Evolutionary conservation across 2,888 invertebrate species (phyloP).

Genomic region (Macrophya annulata): DNA sequence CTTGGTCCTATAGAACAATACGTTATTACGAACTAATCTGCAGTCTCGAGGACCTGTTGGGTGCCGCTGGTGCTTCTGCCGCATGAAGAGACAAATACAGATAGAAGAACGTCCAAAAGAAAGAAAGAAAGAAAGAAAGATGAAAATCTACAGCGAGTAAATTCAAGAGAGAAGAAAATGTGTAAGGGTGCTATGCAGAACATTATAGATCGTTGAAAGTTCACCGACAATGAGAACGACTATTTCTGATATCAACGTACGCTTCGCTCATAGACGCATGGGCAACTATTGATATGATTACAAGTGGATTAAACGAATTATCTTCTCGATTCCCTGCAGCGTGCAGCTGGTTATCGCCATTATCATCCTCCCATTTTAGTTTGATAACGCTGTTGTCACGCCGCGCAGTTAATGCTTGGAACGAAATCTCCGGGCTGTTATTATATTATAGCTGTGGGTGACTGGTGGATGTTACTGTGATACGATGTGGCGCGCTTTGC

Average conservation of each 20-base stretch:
- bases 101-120: background rate
- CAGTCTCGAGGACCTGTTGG: slow-evolving; percentile 61
- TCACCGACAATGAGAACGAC: background rate
- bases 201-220: background rate
- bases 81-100: background rate
- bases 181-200: background rate
- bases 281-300: background rate
- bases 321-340: slow-evolving; percentile 47
- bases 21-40: slow-evolving; percentile 74
- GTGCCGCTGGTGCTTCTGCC: background rate
- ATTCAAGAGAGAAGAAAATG: background rate
- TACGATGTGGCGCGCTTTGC: background rate
- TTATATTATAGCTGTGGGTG: background rate
- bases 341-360: background rate
- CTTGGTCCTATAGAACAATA: slow-evolving; percentile 63
- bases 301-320: slow-evolving; percentile 61
- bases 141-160: background rate
- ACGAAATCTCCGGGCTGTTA: background rate
- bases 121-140: background rate
- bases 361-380: slow-evolving; percentile 4
- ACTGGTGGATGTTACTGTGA: background rate
- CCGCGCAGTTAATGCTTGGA: background rate
- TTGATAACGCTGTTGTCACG: background rate
- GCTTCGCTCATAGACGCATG: background rate
- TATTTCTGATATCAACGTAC: slow-evolving; percentile 48